Percentiles rank a stretch among this genome's conserved stretches.
phyloP scores from a whole-genome alignment of 2,797 vertebrate genomes.

The Propithecus deckenii region DNA sequence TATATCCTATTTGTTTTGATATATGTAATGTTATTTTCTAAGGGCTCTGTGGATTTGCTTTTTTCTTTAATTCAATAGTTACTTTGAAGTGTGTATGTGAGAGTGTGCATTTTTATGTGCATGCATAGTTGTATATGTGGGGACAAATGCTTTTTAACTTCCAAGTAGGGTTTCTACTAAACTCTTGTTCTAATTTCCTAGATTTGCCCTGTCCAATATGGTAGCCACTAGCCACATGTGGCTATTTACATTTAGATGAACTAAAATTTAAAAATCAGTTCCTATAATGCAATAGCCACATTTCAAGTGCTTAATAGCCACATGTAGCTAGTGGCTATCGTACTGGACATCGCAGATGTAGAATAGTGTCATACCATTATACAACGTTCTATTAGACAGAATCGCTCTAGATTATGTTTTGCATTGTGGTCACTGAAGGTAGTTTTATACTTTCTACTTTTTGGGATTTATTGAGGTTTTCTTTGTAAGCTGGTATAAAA shows the following conservation, averaged over 20 bases:
- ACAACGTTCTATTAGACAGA: not conserved
- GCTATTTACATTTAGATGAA: not conserved
- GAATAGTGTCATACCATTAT: not conserved
- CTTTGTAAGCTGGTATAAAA: not conserved
- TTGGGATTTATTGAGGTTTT: not conserved
- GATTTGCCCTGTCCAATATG: not conserved
- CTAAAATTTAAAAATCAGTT: not conserved
- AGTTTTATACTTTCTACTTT: not conserved
- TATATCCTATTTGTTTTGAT: not conserved
- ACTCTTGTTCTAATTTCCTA: not conserved
- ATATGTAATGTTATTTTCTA: not conserved
- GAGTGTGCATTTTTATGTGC: not conserved
- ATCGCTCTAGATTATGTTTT: not conserved
- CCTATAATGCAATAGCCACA: not conserved
- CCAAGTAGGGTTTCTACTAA: not conserved
- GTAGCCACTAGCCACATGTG: not conserved
- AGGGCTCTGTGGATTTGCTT: not conserved
- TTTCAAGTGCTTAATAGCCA: not conserved
- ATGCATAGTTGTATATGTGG: not conserved
- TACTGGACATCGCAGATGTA: not conserved
- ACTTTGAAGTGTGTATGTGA: not conserved
- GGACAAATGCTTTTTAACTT: not conserved
- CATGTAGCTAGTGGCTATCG: not conserved
- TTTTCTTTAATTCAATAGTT: not conserved
- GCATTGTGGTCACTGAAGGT: not conserved